phyloP scores from a whole-genome alignment of 2,113 vertebrate species.

The Lutjanus erythropterus region DNA sequence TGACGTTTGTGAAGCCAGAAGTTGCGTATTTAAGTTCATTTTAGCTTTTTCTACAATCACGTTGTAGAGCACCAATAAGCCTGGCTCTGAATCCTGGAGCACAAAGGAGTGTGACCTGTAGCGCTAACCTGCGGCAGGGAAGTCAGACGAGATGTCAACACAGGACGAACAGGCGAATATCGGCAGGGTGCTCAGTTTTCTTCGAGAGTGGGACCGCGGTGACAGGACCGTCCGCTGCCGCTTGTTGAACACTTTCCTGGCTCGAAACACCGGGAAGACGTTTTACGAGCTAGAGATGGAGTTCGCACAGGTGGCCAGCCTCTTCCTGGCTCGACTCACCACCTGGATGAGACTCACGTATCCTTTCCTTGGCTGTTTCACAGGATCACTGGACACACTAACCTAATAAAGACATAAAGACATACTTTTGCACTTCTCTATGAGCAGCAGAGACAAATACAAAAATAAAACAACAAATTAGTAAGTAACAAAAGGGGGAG shows the following conservation, averaged over 20 bases:
- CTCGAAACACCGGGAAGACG: conserved; percentile 83
- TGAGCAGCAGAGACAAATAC: too few species aligned
- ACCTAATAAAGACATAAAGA: too few species aligned
- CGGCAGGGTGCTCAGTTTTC: conserved; percentile 83
- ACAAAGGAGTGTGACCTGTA: too few species aligned
- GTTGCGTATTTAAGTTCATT: neutral
- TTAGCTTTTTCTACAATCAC: neutral
- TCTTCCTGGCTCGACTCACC: conserved; percentile 89
- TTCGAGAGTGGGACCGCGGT: conserved; percentile 88
- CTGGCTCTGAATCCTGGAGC: neutral
- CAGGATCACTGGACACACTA: too few species aligned
- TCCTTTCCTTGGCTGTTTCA: conserved; percentile 66
- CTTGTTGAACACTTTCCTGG: conserved; percentile 86
- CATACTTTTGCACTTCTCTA: too few species aligned
- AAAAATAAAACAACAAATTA: too few species aligned
- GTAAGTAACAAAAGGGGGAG: too few species aligned
- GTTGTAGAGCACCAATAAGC: too few species aligned
- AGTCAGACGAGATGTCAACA: conserved; percentile 74
- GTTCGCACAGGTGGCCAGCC: conserved; percentile 88
- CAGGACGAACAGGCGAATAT: conserved; percentile 82
- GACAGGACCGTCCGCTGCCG: conserved; percentile 68
- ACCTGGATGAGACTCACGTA: conserved; percentile 89
- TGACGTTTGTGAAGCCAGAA: too few species aligned
- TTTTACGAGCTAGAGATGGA: conserved; percentile 88
- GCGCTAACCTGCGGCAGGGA: too few species aligned